Evolutionary conservation across 2,888 invertebrate genomes (phyloP), one percentile per base, ranked within the genome.

Genomic region (Tetragonula carbonaria): DNA sequence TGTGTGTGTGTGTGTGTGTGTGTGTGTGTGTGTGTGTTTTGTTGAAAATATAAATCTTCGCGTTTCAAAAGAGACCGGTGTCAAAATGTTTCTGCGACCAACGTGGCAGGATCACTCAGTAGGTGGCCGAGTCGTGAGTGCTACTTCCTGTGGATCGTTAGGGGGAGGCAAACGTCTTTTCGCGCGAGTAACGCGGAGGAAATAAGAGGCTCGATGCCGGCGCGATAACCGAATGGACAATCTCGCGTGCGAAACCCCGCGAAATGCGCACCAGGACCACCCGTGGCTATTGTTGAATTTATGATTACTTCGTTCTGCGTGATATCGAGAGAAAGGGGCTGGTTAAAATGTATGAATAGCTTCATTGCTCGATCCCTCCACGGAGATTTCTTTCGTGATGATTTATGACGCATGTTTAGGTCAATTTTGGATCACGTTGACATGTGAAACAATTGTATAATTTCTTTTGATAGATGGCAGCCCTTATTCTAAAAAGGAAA

Each of bases 241-340:
- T 67, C 78, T 85, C 83, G 79, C 84, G 78, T 84, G 78, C 71
- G 33, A 62, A 62, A 67, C 50, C 45, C 33, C 28, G 78, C 67
- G 67, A 78, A 78, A 57, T 77, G 75, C 55, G 51, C 67, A 23
- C 62, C n/a, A 38, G 51, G 28, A 33, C 70, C 71, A 28, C 68
- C 74, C 53, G 23, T 38, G 78, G 71, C 11, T 14, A 13, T 18
- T 18, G n/a, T 59, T 76, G 59, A 68, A 76, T 76, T 76, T 23
- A 68, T 50, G 50, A 76, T 68, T 68, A 33, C 75, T n/a, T 33
- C 18, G 50, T 13, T 8, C 75, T 53, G 33, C 57, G 21, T n/a
- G 50, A 11, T 50, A 59, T 59, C 68, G 75, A 59, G 50, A 68
- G 68, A 76, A 76, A 76, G 21, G 33, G n/a, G 5, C 75, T 51